Percentiles rank a stretch among this genome's conserved stretches.
Evolutionary conservation across 2,888 invertebrate genomes (phyloP).

Genomic region (Heliconius hortense): DNA sequence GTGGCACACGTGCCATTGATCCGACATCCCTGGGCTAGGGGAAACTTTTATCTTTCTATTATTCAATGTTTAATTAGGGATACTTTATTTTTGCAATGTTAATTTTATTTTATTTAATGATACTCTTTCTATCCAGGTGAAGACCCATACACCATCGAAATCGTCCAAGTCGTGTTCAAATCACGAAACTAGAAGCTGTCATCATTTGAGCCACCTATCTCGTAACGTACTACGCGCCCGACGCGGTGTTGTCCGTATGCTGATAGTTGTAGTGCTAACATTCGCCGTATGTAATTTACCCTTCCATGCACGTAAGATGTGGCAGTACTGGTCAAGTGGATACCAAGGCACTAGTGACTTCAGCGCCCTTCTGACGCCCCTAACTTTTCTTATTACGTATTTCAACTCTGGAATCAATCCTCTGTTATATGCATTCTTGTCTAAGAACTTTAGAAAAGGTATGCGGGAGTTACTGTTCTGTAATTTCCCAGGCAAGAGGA

Average conservation of each 20-base stretch:
- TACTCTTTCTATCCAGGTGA: constrained; percentile 52
- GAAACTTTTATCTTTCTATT: no score
- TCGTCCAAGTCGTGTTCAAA: constrained; percentile 63
- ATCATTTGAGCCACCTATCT: constrained; percentile 86
- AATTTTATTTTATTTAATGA: neutral
- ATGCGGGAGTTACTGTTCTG: constrained; percentile 91
- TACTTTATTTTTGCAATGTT: neutral
- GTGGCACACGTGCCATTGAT: no score
- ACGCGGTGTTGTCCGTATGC: constrained; percentile 92
- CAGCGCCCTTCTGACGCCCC: constrained; percentile 89
- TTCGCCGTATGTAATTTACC: constrained; percentile 95
- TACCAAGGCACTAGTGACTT: constrained; percentile 88
- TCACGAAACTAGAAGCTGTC: constrained; percentile 75
- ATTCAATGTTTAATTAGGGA: no score
- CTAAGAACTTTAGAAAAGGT: constrained; percentile 90
- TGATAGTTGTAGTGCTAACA: constrained; percentile 93
- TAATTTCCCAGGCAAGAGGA: constrained; percentile 67
- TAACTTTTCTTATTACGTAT: constrained; percentile 93
- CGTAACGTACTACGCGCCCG: constrained; percentile 90
- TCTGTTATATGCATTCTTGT: constrained; percentile 92
- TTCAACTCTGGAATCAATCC: constrained; percentile 96
- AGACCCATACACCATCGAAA: constrained; percentile 45
- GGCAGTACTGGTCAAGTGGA: constrained; percentile 90
- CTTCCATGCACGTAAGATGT: constrained; percentile 93
- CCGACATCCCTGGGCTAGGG: no score